Evolutionary conservation across 2,797 vertebrate species (phyloP), one percentile per base, ranked within the genome.

Genomic region (Bovichtus diacanthus): DNA sequence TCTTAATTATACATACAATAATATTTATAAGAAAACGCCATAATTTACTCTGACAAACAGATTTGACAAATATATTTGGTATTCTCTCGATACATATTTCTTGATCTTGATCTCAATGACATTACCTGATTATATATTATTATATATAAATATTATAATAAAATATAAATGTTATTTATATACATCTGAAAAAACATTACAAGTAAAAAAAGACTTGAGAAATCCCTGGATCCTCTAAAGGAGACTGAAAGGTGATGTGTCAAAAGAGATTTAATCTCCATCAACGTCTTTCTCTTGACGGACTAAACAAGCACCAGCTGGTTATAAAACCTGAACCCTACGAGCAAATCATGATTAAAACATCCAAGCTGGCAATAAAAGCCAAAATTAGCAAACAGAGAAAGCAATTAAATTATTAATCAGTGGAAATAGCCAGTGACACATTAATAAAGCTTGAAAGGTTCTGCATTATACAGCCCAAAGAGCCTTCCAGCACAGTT

Each of bases 291-390:
- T n/a, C 21, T 27, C 13, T 21, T n/a, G 39, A 62, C 63, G 56
- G 72, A 70, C 55, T 25, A 50, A 43, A 82, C 63, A 64, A 75
- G n/a, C 74, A 75, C 2, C 67, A 61, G 53, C 69, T 60, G 69
- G 27, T 70, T 41, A 47, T 54, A 27, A 76, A 73, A 41, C 47
- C 58, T 16, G 7, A 23, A 49, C 47, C 18, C 70, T 46, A 9
- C 9, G 2, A 73, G 63, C 56, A 53, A 7, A 21, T 67, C 41
- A 1, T 44, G 9, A 76, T 44, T 66, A 29, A 71, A 66, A 62
- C 74, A 55, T 31, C 25, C 6, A 34, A 25, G 41, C n/a, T 41
- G 36, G 11, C 43, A 58, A 74, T 68, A 68, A 76, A 70, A 41
- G 49, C 11, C 23, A 18, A 31, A 36, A 76, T 61, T 43, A 75